Evolutionary conservation across 2,797 vertebrate genomes (phyloP).

Genomic region (Pantherophis vulpinus): DNA sequence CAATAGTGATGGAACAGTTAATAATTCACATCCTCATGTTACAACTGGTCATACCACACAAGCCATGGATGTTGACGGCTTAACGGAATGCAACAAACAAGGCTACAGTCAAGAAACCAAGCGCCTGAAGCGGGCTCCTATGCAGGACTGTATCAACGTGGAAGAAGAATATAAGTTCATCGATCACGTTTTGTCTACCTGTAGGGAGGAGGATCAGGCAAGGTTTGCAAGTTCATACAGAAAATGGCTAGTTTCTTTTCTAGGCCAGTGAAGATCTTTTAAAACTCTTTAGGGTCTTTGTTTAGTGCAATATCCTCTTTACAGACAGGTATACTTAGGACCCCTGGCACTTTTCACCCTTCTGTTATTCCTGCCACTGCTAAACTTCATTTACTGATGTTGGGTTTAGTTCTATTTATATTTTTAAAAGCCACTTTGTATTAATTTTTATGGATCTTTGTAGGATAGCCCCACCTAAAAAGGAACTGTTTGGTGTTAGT

Average conservation of each 20-base stretch:
- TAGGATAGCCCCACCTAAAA: slow-evolving; percentile 30
- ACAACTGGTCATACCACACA: slow-evolving; percentile 54
- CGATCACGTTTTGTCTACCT: slow-evolving; percentile 76
- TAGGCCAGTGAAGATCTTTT: slow-evolving; percentile 73
- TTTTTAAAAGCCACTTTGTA: slow-evolving; percentile 50
- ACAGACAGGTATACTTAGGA: slow-evolving; percentile 69
- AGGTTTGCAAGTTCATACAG: slow-evolving; percentile 87
- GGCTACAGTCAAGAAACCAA: slow-evolving; percentile 86
- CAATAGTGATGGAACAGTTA: slow-evolving; percentile 60
- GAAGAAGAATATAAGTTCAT: slow-evolving; percentile 84
- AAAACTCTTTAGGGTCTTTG: slow-evolving; percentile 48
- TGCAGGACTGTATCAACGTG: slow-evolving; percentile 69
- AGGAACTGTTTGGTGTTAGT: slow-evolving; percentile 25
- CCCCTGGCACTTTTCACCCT: slow-evolving; percentile 55
- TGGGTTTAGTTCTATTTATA: slow-evolving; percentile 61
- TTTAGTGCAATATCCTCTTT: slow-evolving; percentile 76
- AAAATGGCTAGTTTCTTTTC: slow-evolving; percentile 90
- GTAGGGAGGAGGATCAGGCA: slow-evolving; percentile 82
- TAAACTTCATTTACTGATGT: slow-evolving; percentile 49
- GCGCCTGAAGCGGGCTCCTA: slow-evolving; percentile 84
- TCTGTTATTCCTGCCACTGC: slow-evolving; percentile 55
- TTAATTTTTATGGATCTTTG: slow-evolving; percentile 38
- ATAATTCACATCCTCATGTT: slow-evolving; percentile 57
- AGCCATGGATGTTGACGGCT: slow-evolving; percentile 86
- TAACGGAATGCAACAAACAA: slow-evolving; percentile 76